phyloP scores from a whole-genome alignment of 2,888 invertebrate genomes.

The Helleia helle region DNA sequence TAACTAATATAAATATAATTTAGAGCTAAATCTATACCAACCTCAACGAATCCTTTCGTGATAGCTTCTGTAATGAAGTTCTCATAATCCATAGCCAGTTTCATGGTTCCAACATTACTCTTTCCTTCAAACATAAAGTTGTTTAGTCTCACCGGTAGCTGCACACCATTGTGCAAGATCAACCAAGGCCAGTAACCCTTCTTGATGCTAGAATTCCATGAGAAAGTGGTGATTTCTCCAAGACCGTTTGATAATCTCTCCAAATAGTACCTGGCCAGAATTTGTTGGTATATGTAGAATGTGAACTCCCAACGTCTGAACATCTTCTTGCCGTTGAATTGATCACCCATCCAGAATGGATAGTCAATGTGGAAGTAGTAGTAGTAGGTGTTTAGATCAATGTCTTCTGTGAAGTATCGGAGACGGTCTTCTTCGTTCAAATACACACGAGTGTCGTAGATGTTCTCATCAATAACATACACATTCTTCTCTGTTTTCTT shows the following conservation, averaged over 20 bases:
- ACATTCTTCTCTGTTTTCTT: conserved; percentile 62
- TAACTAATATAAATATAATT: too few relatives aligned
- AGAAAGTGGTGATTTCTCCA: conserved; percentile 54
- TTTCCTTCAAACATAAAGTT: conserved; percentile 45
- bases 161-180: conserved; percentile 68
- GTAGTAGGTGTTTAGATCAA: conserved; percentile 77
- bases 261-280: conserved; percentile 75
- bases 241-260: conserved; percentile 69
- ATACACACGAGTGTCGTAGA: conserved; percentile 71
- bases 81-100: conserved; percentile 56
- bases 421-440: conserved; percentile 71
- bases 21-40: conserved; percentile 23
- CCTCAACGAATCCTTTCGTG: conserved; percentile 66
- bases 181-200: conserved; percentile 75
- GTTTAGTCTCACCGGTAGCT: conserved; percentile 65
- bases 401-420: conserved; percentile 78
- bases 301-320: conserved; percentile 69
- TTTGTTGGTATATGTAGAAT: conserved; percentile 77
- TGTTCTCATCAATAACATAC: conserved; percentile 78
- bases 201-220: conserved; percentile 53
- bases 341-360: conserved; percentile 77
- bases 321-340: conserved; percentile 44
- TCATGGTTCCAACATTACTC: conserved; percentile 39
- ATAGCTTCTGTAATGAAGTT: conserved; percentile 73
- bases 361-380: conserved; percentile 75